Evolutionary conservation across 92 coral and sea anemone genomes (phyloP).

Genomic region (Actinernus sp.): DNA sequence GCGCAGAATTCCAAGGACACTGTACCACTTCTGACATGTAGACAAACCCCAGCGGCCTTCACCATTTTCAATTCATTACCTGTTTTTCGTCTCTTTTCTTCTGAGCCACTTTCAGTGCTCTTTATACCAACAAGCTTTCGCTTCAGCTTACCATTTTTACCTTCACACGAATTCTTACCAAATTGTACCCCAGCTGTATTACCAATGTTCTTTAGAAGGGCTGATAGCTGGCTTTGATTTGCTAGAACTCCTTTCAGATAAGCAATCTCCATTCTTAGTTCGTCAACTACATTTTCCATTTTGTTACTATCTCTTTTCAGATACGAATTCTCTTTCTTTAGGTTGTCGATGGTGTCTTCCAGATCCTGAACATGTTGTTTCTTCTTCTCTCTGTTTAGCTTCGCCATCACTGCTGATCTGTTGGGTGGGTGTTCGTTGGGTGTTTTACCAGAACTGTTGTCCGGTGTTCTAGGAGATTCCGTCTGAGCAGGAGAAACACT

Average conservation of each 20-base stretch:
- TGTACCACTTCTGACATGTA: constrained; percentile 80
- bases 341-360: constrained; percentile 40
- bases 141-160: constrained; percentile 27
- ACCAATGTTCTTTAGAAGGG: constrained; percentile 62
- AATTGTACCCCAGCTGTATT: constrained; percentile 69
- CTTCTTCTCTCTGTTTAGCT: constrained; percentile 63
- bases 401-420: constrained; percentile 56
- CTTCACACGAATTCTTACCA: constrained; percentile 47
- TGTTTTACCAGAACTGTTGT: not conserved
- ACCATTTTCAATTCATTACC: not conserved
- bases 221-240: constrained; percentile 82
- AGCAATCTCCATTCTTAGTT: constrained; percentile 51
- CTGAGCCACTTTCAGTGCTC: constrained; percentile 8
- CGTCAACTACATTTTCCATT: constrained; percentile 20
- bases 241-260: constrained; percentile 85
- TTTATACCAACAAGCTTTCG: constrained; percentile 8
- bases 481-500: not conserved
- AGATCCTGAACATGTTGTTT: constrained; percentile 70
- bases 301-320: not conserved
- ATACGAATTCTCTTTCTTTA: constrained; percentile 20
- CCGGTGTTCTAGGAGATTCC: not conserved
- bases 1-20: constrained; percentile 91
- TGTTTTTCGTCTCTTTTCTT: constrained; percentile 18
- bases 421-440: constrained; percentile 4
- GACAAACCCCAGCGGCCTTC: constrained; percentile 82